phyloP scores from a whole-genome alignment of 1,140 invertebrate species.

The Drosophila subobscura region DNA sequence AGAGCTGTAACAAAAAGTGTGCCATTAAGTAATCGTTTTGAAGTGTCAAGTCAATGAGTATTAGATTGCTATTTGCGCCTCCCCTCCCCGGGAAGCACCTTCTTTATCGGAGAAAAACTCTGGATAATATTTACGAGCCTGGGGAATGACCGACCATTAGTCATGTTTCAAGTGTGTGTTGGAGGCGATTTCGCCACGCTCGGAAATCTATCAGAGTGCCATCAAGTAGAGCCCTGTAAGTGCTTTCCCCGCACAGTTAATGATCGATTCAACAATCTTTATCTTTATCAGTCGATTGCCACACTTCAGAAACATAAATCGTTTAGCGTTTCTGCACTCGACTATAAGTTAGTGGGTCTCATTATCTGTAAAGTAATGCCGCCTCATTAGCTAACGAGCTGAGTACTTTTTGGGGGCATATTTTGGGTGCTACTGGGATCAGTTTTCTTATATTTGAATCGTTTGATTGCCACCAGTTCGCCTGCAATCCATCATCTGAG shows the following conservation, averaged over 20 bases:
- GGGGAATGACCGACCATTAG: conserved; percentile 38
- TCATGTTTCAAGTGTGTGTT: conserved; percentile 13
- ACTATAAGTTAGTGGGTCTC: conserved; percentile 43
- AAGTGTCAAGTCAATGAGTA: background rate
- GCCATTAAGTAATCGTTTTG: background rate
- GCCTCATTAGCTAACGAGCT: conserved; percentile 25
- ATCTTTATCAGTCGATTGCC: conserved; percentile 64
- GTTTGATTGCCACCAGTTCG: conserved; percentile 57
- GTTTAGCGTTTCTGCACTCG: conserved; percentile 49
- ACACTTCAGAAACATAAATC: conserved; percentile 63
- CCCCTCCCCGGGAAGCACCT: conserved; percentile 25
- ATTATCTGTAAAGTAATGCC: conserved; percentile 18
- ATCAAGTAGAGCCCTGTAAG: conserved; percentile 27
- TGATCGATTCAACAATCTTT: conserved; percentile 27
- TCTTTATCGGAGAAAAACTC: conserved; percentile 9
- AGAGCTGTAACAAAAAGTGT: conserved; percentile 36
- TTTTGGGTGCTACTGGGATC: conserved; percentile 8
- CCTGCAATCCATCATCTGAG: conserved; percentile 62
- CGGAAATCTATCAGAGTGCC: conserved; percentile 2
- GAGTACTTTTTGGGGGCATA: background rate
- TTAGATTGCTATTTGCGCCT: background rate
- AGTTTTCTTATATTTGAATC: conserved; percentile 56
- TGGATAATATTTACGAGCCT: conserved; percentile 36
- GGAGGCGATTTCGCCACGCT: conserved; percentile 39
- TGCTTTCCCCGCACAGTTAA: conserved; percentile 27